Evolutionary conservation across 2,113 vertebrate species (phyloP).

Genomic region (Chrysemys picta): DNA sequence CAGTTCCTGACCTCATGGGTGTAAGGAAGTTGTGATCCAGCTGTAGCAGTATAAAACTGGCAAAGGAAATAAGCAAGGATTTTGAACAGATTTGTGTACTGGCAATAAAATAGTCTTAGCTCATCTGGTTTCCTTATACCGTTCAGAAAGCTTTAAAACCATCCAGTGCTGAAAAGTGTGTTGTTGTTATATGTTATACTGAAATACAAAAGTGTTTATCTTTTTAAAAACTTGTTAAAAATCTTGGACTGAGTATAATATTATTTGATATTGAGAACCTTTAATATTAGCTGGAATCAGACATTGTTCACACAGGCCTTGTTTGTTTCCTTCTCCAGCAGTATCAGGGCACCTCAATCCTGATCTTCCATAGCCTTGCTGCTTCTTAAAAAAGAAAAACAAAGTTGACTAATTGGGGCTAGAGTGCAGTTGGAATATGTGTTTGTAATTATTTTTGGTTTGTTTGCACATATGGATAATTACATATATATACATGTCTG

Average conservation of each 20-base stretch:
- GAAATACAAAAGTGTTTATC: neutral
- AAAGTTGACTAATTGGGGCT: neutral
- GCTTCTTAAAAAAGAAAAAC: neutral
- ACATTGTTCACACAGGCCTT: neutral
- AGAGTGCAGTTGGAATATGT: neutral
- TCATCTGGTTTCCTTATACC: neutral
- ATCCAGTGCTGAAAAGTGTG: slow-evolving; percentile 8
- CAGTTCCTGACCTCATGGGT: neutral
- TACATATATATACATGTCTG: neutral
- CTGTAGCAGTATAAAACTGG: slow-evolving; percentile 48
- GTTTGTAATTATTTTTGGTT: neutral
- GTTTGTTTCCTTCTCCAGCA: neutral
- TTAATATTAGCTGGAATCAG: neutral
- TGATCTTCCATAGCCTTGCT: neutral
- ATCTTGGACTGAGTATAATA: neutral
- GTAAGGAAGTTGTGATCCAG: slow-evolving; percentile 48
- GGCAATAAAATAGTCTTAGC: slow-evolving; percentile 9
- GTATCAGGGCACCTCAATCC: neutral
- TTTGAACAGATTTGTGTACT: slow-evolving; percentile 12
- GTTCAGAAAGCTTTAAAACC: slow-evolving; percentile 14
- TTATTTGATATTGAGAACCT: neutral
- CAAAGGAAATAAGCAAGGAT: neutral
- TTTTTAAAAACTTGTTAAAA: neutral
- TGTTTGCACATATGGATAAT: neutral
- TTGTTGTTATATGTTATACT: neutral